A percentile compares a stretch with the other conserved stretches of the same genome.
phyloP scores from a whole-genome alignment of 37 sponge, comb jelly and placozoan genomes.

The Aphrocallistes beatrix region DNA sequence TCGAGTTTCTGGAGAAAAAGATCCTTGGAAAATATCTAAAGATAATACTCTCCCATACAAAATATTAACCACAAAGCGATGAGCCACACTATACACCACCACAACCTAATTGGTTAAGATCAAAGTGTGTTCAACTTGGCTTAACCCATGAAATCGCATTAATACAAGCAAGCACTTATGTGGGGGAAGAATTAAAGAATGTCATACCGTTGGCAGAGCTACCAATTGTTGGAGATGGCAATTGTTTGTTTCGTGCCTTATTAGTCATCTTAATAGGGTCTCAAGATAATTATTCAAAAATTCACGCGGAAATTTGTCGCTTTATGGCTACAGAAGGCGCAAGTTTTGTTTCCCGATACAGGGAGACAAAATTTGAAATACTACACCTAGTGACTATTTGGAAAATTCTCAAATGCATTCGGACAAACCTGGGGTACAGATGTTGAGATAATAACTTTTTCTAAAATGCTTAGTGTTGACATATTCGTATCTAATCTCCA shows the following conservation, averaged over 20 bases:
- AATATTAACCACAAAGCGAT: neutral
- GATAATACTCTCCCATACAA: neutral
- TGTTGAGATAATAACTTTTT: neutral
- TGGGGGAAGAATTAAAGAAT: neutral
- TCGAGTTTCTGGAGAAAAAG: neutral
- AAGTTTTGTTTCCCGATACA: neutral
- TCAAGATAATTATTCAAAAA: neutral
- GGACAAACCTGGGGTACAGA: neutral
- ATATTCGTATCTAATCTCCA: neutral
- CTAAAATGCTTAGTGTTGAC: neutral
- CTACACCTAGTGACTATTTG: constrained; percentile 5
- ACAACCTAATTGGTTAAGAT: neutral
- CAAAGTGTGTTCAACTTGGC: neutral
- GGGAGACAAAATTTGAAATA: constrained; percentile 1
- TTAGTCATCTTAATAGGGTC: neutral
- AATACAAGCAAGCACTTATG: neutral
- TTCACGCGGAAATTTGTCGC: neutral
- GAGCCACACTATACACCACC: constrained; percentile 1
- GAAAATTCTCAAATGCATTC: neutral
- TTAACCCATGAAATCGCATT: neutral
- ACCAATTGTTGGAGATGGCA: constrained; percentile 14
- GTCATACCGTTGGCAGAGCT: neutral
- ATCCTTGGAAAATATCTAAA: neutral
- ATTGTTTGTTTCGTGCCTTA: neutral
- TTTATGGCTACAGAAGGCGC: neutral